Percentiles rank a stretch among this genome's conserved stretches.
Evolutionary conservation across 2,113 vertebrate genomes (phyloP).

Genomic region (Potamarius usumacintae): DNA sequence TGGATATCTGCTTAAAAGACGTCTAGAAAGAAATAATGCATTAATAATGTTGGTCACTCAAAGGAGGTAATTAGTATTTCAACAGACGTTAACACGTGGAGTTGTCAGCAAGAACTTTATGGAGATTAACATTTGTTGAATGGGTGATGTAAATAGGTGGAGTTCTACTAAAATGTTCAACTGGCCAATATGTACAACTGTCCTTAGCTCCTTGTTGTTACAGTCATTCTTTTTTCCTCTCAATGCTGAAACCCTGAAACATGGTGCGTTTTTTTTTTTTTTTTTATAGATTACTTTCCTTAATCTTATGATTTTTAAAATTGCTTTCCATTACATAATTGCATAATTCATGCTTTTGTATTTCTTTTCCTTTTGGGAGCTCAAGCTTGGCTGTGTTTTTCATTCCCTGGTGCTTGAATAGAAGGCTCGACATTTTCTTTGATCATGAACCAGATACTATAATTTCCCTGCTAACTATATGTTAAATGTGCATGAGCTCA

Average conservation of each 20-base stretch:
- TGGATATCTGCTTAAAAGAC: too few relatives aligned
- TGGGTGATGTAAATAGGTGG: not conserved
- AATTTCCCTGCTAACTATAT: not conserved
- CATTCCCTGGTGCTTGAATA: not conserved
- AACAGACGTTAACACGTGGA: not conserved
- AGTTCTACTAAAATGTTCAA: not conserved
- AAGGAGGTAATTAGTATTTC: not conserved
- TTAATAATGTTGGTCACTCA: not conserved
- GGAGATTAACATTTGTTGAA: not conserved
- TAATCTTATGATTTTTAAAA: not conserved
- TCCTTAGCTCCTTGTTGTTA: not conserved
- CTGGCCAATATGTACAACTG: not conserved
- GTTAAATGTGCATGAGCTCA: not conserved
- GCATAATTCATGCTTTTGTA: not conserved
- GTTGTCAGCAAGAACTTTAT: not conserved
- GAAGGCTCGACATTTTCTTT: conserved; percentile 10
- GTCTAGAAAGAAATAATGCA: too few relatives aligned
- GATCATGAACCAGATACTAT: not conserved
- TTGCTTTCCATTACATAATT: not conserved
- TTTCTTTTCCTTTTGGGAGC: not conserved
- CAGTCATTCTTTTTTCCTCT: not conserved
- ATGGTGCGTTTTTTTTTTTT: too few relatives aligned
- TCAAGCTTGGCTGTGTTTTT: not conserved
- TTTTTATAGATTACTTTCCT: not conserved
- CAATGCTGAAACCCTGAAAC: not conserved